Evolutionary conservation across 2,113 vertebrate species (phyloP).

Genomic region (Sturnus vulgaris): DNA sequence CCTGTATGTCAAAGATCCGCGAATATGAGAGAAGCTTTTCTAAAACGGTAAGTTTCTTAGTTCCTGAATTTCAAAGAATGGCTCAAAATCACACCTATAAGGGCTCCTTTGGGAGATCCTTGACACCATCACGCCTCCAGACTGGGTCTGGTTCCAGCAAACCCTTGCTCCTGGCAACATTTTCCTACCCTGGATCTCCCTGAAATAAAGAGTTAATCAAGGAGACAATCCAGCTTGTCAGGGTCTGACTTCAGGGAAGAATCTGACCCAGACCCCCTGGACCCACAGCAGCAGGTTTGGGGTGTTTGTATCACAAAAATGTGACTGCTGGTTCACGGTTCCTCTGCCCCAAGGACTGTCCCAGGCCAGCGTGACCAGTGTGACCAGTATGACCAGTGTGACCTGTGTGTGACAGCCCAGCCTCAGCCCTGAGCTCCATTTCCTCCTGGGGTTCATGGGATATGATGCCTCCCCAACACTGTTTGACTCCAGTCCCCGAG

Average conservation of each 20-base stretch:
- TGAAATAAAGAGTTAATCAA: background rate
- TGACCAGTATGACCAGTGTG: background rate
- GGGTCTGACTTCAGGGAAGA: background rate
- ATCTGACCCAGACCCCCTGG: background rate
- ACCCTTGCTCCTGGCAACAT: background rate
- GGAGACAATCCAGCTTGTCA: background rate
- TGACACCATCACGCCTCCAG: too few species aligned
- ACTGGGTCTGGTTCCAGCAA: background rate
- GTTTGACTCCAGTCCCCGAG: background rate
- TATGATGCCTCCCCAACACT: background rate
- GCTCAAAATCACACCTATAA: background rate
- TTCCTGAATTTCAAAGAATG: background rate
- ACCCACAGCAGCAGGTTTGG: background rate
- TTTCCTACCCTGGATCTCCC: background rate
- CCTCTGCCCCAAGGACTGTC: background rate
- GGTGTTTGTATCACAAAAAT: background rate
- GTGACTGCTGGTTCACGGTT: background rate
- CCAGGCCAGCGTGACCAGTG: background rate
- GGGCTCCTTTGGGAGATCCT: background rate
- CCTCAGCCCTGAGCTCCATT: background rate
- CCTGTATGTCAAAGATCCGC: background rate
- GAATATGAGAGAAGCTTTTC: background rate
- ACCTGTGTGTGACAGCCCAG: background rate
- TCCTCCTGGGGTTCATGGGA: background rate
- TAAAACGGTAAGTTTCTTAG: background rate